A percentile compares a stretch with the other conserved stretches of the same genome.
phyloP scores from a whole-genome alignment of 2,888 invertebrate species.

The Drosophila peninsularis region DNA sequence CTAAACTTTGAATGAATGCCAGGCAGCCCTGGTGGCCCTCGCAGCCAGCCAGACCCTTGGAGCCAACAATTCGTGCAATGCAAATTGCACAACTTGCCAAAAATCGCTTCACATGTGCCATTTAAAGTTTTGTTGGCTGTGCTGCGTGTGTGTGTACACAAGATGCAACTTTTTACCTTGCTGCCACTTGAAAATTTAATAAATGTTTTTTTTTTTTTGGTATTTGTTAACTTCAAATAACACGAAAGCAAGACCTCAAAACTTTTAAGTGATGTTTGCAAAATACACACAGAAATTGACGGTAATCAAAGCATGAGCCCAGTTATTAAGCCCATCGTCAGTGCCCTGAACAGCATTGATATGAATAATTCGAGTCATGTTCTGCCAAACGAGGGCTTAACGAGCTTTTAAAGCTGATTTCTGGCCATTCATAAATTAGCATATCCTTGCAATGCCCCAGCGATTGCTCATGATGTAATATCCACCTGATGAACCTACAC shows the following conservation, averaged over 20 bases:
- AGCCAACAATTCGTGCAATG: conserved; percentile 29
- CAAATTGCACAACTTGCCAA: conserved; percentile 79
- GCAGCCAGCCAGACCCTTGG: conserved; percentile 5
- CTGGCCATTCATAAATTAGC: conserved; percentile 3
- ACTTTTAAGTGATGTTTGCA: conserved; percentile 72
- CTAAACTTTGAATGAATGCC: conserved; percentile 53
- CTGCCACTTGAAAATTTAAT: conserved; percentile 76
- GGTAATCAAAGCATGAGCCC: conserved; percentile 26
- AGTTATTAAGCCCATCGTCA: background rate
- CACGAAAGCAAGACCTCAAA: conserved; percentile 44
- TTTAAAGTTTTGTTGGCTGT: conserved; percentile 65
- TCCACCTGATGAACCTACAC: conserved; percentile 5
- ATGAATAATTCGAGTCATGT: background rate
- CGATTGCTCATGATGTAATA: background rate
- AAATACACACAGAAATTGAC: conserved; percentile 21
- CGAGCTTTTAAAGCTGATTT: conserved; percentile 1
- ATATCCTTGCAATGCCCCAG: conserved; percentile 3
- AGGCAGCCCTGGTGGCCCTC: conserved; percentile 21
- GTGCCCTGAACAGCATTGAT: too few relatives aligned
- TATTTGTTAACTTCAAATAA: conserved; percentile 43
- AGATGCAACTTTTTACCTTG: conserved; percentile 49
- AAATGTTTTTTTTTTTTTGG: conserved; percentile 48
- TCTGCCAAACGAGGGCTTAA: too few relatives aligned
- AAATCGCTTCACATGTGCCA: conserved; percentile 79
- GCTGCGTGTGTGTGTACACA: conserved; percentile 35